These are phyloP conservation scores for Aphidius colemani DNA, from an alignment of 2,888 invertebrate genomes.

Conservation along the genomic window DNA sequence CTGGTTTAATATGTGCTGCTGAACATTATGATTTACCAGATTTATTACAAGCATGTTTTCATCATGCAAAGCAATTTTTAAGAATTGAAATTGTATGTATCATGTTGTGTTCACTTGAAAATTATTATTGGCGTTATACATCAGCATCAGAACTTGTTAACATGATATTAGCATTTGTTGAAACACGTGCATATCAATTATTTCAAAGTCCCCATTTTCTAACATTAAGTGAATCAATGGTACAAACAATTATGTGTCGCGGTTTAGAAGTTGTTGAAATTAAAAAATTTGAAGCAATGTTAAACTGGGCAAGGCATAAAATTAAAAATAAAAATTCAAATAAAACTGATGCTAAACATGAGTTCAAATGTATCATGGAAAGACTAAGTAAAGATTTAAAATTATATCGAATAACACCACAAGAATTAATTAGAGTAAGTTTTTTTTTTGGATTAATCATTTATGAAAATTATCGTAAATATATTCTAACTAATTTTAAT, in stretches of 20 bases:
- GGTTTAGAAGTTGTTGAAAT: slow-evolving; percentile 88
- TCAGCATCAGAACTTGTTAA: slow-evolving; percentile 92
- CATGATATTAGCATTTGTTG: slow-evolving; percentile 90
- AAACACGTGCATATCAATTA: slow-evolving; percentile 82
- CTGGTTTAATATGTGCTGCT: slow-evolving; percentile 90
- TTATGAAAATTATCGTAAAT: background rate
- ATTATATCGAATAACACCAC: slow-evolving; percentile 87
- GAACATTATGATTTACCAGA: slow-evolving; percentile 94
- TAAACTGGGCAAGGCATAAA: slow-evolving; percentile 86
- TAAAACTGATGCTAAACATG: slow-evolving; percentile 84
- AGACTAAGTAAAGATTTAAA: slow-evolving; percentile 86
- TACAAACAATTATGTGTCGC: slow-evolving; percentile 92
- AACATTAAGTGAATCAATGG: slow-evolving; percentile 90
- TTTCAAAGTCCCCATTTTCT: slow-evolving; percentile 86
- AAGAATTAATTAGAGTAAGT: slow-evolving; percentile 83
- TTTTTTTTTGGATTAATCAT: background rate
- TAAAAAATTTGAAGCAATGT: slow-evolving; percentile 91
- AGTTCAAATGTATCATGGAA: slow-evolving; percentile 93
- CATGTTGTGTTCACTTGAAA: slow-evolving; percentile 90
- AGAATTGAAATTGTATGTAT: slow-evolving; percentile 91
- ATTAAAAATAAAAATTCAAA: slow-evolving; percentile 70
- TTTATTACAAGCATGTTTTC: slow-evolving; percentile 90
- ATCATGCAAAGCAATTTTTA: slow-evolving; percentile 92
- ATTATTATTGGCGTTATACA: slow-evolving; percentile 94
- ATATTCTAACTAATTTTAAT: background rate